Base-by-base conservation (phyloP, 2,888 invertebrate genomes). In the Caenorhabditis plicata region DNA sequence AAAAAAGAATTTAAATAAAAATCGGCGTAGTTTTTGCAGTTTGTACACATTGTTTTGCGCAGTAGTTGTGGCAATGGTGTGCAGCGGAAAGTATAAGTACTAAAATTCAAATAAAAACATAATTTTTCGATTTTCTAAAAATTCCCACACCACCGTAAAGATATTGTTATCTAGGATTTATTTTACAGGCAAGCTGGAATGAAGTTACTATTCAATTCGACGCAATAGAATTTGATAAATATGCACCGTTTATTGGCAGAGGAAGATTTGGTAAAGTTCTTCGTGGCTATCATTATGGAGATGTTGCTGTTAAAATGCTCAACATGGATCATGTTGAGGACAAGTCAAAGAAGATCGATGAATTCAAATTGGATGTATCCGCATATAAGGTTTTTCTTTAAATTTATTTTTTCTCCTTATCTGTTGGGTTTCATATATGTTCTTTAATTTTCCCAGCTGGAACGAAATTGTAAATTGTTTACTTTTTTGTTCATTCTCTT, bases 221-320 rank as follows among this genome's bases (percentile, higher is more conserved):
- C 2, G 61, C 71, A 1, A 72, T 75, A 32, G 65, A 74, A 19
- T 69, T 79, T 38, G 52, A 60, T 22, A 51, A 56, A 26, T 48
- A 43, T 54, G 40, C 51, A 8, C 52, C 50, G 41, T 49, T 77
- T 7, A 74, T 81, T 32, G 81, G 80, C 4, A 52, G 63, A 7
- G 81, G 81, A 9, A 64, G 78, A 22, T 81, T 81, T 53, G 80
- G 81, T 45, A 65, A 73, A 39, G 81, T 62, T 3, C 51, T 44
- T 7, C 51, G 52, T 15, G 91, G 70, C 5, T 62, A 52, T 29
- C 61, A 71, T 36, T 71, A 60, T 43, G 73, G 73, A 31, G 92
- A 93, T 82, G 94, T 98, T 25, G 96, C 96, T 19, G 91, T 98
- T 69, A 96, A 96, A 85, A 86, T 93, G 77, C 85, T 96, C 66